A percentile compares a stretch with the other conserved stretches of the same genome.
phyloP scores from a whole-genome alignment of 2,888 invertebrate genomes.

The Artemia sinica region DNA sequence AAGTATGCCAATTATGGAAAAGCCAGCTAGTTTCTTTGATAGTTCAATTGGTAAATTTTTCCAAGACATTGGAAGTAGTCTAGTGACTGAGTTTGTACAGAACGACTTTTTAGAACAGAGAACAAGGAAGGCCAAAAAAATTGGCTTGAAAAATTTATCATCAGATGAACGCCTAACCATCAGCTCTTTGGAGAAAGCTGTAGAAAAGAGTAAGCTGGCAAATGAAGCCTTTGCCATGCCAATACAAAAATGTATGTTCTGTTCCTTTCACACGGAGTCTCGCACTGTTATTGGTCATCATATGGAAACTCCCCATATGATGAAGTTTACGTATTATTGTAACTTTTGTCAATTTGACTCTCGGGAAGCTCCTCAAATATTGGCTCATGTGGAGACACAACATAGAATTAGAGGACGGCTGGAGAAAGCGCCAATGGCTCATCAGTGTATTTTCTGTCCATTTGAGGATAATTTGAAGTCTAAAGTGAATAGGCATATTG shows the following conservation, averaged over 20 bases:
- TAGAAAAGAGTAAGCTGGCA: slow-evolving; percentile 67
- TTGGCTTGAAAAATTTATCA: slow-evolving; percentile 42
- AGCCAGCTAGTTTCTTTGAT: slow-evolving; percentile 49
- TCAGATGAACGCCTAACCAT: slow-evolving; percentile 55
- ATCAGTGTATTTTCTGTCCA: slow-evolving; percentile 80
- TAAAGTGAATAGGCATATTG: slow-evolving; percentile 67
- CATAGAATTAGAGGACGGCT: slow-evolving; percentile 66
- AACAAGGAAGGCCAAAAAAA: slow-evolving; percentile 59
- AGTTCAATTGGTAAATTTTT: slow-evolving; percentile 75
- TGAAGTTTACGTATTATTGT: slow-evolving; percentile 53
- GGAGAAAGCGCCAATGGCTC: slow-evolving; percentile 45
- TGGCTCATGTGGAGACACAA: slow-evolving; percentile 69
- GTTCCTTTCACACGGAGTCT: slow-evolving; percentile 76
- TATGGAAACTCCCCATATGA: slow-evolving; percentile 77
- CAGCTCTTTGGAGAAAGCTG: slow-evolving; percentile 59
- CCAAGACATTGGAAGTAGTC: slow-evolving; percentile 70
- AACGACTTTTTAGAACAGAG: slow-evolving; percentile 73
- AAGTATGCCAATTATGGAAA: background rate
- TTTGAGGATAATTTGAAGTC: slow-evolving; percentile 86
- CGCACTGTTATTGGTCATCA: slow-evolving; percentile 64
- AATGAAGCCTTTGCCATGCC: slow-evolving; percentile 56
- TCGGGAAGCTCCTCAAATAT: slow-evolving; percentile 50
- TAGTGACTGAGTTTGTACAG: slow-evolving; percentile 83
- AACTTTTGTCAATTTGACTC: slow-evolving; percentile 65
- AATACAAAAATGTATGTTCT: slow-evolving; percentile 66